These are phyloP conservation scores for Patella ulyssiponensis DNA, from an alignment of 2,888 invertebrate genomes.

Conservation along the genomic window DNA sequence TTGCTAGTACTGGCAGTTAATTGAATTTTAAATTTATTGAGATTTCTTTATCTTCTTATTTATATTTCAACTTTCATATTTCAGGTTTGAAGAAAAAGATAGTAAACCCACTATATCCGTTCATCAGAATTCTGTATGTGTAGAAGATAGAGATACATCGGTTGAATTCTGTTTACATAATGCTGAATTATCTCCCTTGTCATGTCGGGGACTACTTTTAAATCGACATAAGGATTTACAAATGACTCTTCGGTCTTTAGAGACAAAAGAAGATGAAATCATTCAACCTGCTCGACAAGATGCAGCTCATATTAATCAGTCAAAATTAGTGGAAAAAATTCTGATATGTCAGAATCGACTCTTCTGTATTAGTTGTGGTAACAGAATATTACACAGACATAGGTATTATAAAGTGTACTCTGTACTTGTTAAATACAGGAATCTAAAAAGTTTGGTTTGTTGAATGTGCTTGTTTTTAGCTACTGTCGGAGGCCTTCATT, in stretches of 20 bases:
- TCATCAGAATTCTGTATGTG: neutral
- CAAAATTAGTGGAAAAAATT: constrained; percentile 44
- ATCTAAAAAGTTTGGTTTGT: too few relatives aligned
- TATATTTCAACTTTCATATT: neutral
- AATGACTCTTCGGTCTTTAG: constrained; percentile 33
- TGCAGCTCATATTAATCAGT: constrained; percentile 30
- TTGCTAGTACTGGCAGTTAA: too few relatives aligned
- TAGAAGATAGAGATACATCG: neutral
- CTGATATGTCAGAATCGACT: constrained; percentile 47
- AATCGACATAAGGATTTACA: constrained; percentile 36
- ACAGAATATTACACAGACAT: constrained; percentile 30
- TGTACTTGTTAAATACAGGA: too few relatives aligned
- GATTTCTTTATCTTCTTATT: neutral
- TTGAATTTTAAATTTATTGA: too few relatives aligned
- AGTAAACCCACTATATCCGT: neutral
- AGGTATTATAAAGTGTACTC: constrained; percentile 21
- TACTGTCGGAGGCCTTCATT: too few relatives aligned
- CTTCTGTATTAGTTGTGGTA: constrained; percentile 53
- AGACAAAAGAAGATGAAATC: neutral
- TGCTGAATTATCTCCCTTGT: constrained; percentile 40
- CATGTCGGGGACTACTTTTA: constrained; percentile 48
- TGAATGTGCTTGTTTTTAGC: too few relatives aligned
- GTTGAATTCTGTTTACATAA: constrained; percentile 32
- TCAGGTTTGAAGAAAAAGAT: neutral
- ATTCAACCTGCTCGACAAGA: neutral